These are phyloP conservation scores for Thymelicus sylvestris DNA, from an alignment of 2,888 invertebrate genomes.

Conservation along the genomic window DNA sequence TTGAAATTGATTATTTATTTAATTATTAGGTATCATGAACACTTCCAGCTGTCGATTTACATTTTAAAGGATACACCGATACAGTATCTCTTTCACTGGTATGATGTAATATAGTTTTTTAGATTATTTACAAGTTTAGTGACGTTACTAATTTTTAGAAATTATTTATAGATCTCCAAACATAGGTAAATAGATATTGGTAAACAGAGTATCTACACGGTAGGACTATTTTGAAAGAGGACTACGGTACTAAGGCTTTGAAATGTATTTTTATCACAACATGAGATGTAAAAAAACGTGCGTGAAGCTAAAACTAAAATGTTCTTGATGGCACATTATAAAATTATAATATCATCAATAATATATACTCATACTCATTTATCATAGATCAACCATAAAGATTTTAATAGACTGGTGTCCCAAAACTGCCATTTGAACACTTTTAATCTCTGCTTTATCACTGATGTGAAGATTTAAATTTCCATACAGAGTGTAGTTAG, in stretches of 20 bases:
- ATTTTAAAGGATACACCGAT: background rate
- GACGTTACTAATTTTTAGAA: no score
- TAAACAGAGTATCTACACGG: no score
- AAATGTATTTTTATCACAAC: background rate
- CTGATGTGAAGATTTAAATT: background rate
- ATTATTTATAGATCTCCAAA: no score
- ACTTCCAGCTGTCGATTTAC: conserved; percentile 24
- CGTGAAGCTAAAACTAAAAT: conserved; percentile 16
- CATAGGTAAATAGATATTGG: no score
- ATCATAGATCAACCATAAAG: conserved; percentile 25
- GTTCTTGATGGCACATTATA: conserved; percentile 25
- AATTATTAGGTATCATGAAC: conserved; percentile 25
- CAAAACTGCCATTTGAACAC: conserved; percentile 26
- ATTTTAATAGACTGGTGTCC: conserved; percentile 8
- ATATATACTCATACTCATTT: conserved; percentile 11
- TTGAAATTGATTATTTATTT: conserved; percentile 34
- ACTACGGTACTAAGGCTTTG: no score
- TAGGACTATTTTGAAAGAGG: no score
- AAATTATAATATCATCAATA: conserved; percentile 13
- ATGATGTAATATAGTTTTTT: no score
- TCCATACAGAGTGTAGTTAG: no score
- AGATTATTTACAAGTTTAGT: no score
- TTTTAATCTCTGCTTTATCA: conserved; percentile 24
- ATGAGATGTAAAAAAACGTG: background rate
- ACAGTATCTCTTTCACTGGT: no score